Percentiles rank a stretch among this genome's conserved stretches.
phyloP scores from a whole-genome alignment of 2,888 invertebrate genomes.

The Lysandra bellargus region DNA sequence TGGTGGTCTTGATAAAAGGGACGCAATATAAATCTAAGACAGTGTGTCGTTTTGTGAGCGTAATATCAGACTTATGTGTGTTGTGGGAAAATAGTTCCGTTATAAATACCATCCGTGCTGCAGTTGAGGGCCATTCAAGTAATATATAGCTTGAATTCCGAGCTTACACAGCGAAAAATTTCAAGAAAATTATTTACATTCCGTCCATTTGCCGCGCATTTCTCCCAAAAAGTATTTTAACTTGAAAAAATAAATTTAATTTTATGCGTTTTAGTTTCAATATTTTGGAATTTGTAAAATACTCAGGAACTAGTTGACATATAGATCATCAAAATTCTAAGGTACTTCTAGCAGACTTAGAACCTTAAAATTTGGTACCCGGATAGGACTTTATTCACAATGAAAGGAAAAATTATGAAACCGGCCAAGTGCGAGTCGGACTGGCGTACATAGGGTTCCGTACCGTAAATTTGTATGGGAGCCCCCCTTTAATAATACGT shows the following conservation, averaged over 20 bases:
- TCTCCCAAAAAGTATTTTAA: neutral
- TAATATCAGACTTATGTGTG: neutral
- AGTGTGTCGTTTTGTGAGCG: neutral
- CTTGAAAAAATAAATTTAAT: neutral
- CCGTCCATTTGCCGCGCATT: conserved; percentile 5
- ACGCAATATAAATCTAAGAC: conserved; percentile 1
- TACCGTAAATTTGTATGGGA: too few species aligned
- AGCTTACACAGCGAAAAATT: conserved; percentile 15
- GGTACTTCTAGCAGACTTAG: too few species aligned
- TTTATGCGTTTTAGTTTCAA: neutral
- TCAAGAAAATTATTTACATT: conserved; percentile 4
- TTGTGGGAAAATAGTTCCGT: conserved; percentile 1
- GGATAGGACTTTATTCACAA: too few species aligned
- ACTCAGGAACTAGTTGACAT: neutral
- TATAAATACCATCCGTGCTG: conserved; percentile 21
- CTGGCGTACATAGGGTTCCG: too few species aligned
- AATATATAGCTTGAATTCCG: conserved; percentile 4
- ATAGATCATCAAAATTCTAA: too few species aligned
- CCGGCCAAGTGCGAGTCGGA: too few species aligned
- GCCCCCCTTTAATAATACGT: too few species aligned
- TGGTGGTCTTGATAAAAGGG: neutral
- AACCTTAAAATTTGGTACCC: too few species aligned
- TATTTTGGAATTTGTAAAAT: neutral
- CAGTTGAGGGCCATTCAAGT: conserved; percentile 18
- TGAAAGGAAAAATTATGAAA: too few species aligned